phyloP scores from a whole-genome alignment of 2,797 vertebrate species.

The Taenioides sp. region DNA sequence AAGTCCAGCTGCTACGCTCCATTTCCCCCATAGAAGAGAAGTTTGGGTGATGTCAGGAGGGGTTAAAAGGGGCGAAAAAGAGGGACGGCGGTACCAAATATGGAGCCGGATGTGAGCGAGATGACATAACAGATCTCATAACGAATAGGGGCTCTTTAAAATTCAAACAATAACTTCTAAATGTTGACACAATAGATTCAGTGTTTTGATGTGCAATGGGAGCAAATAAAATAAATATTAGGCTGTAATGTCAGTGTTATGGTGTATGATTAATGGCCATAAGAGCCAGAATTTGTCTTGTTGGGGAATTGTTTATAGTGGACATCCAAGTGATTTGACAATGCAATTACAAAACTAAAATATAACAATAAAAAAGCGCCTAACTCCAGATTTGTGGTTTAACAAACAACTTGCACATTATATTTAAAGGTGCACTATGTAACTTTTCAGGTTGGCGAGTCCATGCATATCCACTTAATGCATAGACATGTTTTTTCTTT shows the following conservation, averaged over 20 bases:
- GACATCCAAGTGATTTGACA: not conserved
- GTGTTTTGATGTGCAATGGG: not conserved
- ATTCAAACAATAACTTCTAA: not conserved
- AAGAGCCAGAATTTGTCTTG: not conserved
- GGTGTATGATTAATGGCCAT: not conserved
- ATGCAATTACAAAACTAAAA: not conserved
- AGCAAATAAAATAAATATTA: not conserved
- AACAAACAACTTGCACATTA: no score
- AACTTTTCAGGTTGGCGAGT: no score
- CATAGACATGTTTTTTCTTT: no score
- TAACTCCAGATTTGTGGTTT: no score
- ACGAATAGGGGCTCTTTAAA: not conserved
- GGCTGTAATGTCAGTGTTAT: not conserved
- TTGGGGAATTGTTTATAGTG: not conserved
- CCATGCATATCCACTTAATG: no score
- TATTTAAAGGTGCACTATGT: no score
- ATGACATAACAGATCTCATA: slow-evolving; percentile 41
- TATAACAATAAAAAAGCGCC: not conserved
- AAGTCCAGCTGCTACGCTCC: slow-evolving; percentile 50
- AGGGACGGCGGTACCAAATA: slow-evolving; percentile 46
- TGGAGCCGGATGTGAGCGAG: slow-evolving; percentile 40
- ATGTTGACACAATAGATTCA: not conserved
- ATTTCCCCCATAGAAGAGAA: slow-evolving; percentile 60
- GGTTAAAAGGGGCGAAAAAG: not conserved
- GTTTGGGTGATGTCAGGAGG: slow-evolving; percentile 45